phyloP scores from a whole-genome alignment of 2,113 vertebrate genomes.

The Ictalurus punctatus region DNA sequence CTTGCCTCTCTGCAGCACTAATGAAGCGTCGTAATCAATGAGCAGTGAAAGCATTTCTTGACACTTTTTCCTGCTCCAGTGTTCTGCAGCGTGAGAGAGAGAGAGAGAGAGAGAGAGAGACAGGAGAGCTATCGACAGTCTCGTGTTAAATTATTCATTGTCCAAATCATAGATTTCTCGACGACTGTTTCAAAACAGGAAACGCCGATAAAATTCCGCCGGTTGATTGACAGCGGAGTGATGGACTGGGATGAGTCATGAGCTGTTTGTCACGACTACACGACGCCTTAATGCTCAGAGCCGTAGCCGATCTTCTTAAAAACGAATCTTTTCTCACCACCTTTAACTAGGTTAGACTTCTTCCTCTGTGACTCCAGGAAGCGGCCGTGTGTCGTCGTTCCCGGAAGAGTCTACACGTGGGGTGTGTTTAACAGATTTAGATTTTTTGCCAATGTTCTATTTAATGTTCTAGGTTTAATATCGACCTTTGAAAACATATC shows the following conservation, averaged over 20 bases:
- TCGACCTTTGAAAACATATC: neutral
- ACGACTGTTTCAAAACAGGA: constrained; percentile 56
- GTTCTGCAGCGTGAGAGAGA: neutral
- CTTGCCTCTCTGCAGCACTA: constrained; percentile 38
- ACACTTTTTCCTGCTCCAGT: constrained; percentile 36
- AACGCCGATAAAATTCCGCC: constrained; percentile 21
- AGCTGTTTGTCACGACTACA: constrained; percentile 39
- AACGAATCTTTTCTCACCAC: neutral
- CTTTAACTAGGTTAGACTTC: neutral
- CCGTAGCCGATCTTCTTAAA: neutral
- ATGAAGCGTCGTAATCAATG: constrained; percentile 53
- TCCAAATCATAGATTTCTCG: constrained; percentile 44
- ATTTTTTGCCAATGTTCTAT: neutral
- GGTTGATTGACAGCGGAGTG: constrained; percentile 67
- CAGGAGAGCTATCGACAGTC: constrained; percentile 48
- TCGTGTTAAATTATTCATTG: constrained; percentile 59
- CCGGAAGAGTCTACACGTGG: neutral
- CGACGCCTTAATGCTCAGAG: neutral
- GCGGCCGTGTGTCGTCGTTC: neutral
- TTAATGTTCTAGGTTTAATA: neutral
- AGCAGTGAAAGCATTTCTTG: constrained; percentile 48
- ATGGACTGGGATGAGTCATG: constrained; percentile 60
- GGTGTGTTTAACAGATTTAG: neutral
- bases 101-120: neutral
- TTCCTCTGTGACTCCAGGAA: neutral